Base-by-base conservation (phyloP, 2,113 vertebrate genomes). In the Chinchilla lanigera region DNA sequence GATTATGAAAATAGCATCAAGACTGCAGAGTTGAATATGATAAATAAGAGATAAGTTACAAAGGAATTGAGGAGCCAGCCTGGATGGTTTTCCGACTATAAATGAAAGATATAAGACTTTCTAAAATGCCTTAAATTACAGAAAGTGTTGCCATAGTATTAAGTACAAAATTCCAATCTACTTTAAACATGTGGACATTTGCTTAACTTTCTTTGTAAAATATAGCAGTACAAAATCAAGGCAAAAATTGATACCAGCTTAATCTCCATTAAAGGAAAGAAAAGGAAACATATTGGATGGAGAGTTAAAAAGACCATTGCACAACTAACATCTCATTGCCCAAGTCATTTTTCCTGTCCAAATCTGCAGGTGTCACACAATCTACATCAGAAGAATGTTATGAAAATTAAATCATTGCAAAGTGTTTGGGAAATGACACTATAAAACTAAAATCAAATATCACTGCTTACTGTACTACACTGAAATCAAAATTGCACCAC, bases 1-100 rank as follows among this genome's bases (percentile, higher is more conserved):
- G 95, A 80, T 96, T 96, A 73, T 63, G 14, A 93, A 98, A 98
- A 94, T 73, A 93, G 2, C 96, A 97, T 94, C 75, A 47, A 69
- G 88, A 78, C 5, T 90, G 84, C 52, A 67, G 80, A 98, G 44
- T 84, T 97, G 95, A 97, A 65, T 35, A n/a, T 97, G 97, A 97
- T 52, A 97, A 98, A 95, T 85, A 89, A 90, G 65, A 94, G 61
- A 56, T 30, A 12, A 96, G 84, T 95, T 89, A 81, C 88, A 86
- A 41, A 96, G 73, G 67, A 63, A 13, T 41, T 73, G 50, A 58
- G 95, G 86, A 73, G 14, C 44, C 0, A 86, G 60, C 13, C 38
- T n/a, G 50, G 10, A 63, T 84, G 58, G 14, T 3, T 58, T 86
- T 93, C 38, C 0, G 61, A 35, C 84, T 65, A 84, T 89, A 90